Evolutionary conservation across 2,888 invertebrate species (phyloP), one percentile per base, ranked within the genome.

Genomic region (Meloe dianella): DNA sequence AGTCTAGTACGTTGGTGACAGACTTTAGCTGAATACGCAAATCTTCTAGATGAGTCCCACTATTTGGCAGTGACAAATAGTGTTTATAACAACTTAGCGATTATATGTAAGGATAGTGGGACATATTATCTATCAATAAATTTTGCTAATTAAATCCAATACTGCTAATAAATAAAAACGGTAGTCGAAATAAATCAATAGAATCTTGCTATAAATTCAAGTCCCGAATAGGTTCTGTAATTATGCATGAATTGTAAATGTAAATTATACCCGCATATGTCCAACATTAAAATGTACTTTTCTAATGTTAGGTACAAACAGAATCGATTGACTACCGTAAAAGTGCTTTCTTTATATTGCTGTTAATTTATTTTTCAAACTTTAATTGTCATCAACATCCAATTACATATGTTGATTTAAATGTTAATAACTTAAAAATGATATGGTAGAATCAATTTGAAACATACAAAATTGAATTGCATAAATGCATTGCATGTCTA

Each of bases 201-300:
- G 27, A 32, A 35, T 29, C 58, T 58, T n/a, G 27, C 32, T 29
- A 30, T 57, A 57, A 58, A 58, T 58, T 58, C 29, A 58, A 20
- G 32, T 27, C 35, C 58, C 35, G 32, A 58, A 47, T 58, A 30
- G 58, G 58, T 29, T 32, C 32, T 58, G 17, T 58, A 71, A 72
- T 73, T 72, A 73, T 65, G 66, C 60, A 66, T 58, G 64, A 64
- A 65, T 69, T 63, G 63, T 68, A 63, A 67, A 47, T 62, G 63
- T 67, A 72, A 72, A 74, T 74, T 74, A 69, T 74, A 72, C 74
- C 74, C 71, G 73, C 72, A 67, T 71, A 66, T 70, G 67, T 30
- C 6, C 30, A 30, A 35, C 10, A 30, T 22, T 58, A 10, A 47
- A 20, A 47, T 20, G 20, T n/a, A 35, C 27, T 20, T n/a, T 32